phyloP scores from a whole-genome alignment of 2,888 invertebrate genomes.

The Myopa tessellatipennis region DNA sequence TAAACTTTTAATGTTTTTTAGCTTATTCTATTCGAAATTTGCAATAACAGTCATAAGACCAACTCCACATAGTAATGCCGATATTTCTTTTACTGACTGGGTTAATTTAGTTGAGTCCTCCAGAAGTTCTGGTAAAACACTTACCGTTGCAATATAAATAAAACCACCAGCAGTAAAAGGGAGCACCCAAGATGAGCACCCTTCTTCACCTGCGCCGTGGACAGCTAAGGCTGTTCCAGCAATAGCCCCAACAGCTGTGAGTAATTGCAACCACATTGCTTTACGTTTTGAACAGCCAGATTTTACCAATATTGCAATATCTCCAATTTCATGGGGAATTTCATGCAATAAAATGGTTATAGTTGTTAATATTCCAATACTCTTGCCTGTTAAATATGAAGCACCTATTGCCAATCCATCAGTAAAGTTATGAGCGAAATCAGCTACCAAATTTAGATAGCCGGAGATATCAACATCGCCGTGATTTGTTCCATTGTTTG shows the following conservation, averaged over 20 bases:
- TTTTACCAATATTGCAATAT: slow-evolving; percentile 98
- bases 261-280: slow-evolving; percentile 93
- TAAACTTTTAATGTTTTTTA: too few relatives aligned
- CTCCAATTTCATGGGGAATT: slow-evolving; percentile 99
- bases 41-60: slow-evolving; percentile 97
- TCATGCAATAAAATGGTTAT: slow-evolving; percentile 97
- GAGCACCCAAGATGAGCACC: slow-evolving; percentile 86
- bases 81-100: slow-evolving; percentile 92
- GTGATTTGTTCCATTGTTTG: slow-evolving; percentile 63
- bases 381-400: slow-evolving; percentile 92
- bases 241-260: slow-evolving; percentile 95
- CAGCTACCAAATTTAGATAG: slow-evolving; percentile 96
- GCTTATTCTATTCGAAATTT: slow-evolving; percentile 64
- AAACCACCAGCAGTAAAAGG: slow-evolving; percentile 99
- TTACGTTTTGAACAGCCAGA: slow-evolving; percentile 94
- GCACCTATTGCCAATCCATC: slow-evolving; percentile 99
- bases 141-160: slow-evolving; percentile 99
- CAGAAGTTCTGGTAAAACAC: slow-evolving; percentile 96
- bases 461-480: slow-evolving; percentile 81
- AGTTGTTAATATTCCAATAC: slow-evolving; percentile 89
- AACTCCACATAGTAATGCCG: slow-evolving; percentile 89
- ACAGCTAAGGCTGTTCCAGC: slow-evolving; percentile 92
- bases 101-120: slow-evolving; percentile 86
- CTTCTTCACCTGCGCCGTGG: slow-evolving; percentile 74
- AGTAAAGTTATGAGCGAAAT: slow-evolving; percentile 99